A percentile compares a stretch with the other conserved stretches of the same genome.
phyloP scores from a whole-genome alignment of 2,797 vertebrate species.

The Alcedo atthis region DNA sequence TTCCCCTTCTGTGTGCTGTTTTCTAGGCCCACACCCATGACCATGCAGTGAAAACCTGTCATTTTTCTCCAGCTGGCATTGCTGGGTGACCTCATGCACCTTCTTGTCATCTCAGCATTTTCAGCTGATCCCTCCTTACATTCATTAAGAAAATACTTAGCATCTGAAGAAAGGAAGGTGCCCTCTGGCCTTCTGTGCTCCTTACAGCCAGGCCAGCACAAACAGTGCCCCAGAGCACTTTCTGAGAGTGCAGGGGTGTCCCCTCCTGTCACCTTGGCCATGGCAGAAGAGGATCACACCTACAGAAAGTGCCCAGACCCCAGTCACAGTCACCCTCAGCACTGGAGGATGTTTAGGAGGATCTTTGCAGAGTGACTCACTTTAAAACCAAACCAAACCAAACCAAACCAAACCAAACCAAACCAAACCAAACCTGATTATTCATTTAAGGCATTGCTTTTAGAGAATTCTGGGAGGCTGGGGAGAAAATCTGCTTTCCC shows the following conservation, averaged over 20 bases:
- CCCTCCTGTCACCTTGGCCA: neutral
- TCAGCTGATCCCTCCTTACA: slow-evolving; percentile 10
- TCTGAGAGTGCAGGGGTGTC: neutral
- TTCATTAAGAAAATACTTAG: slow-evolving; percentile 57
- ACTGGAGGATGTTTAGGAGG: neutral
- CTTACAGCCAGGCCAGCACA: neutral
- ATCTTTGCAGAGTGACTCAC: neutral
- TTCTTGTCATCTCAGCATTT: slow-evolving; percentile 37
- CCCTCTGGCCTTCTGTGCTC: neutral
- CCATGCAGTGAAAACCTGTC: neutral
- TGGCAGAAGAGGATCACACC: neutral
- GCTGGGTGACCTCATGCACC: slow-evolving; percentile 1
- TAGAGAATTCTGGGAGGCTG: neutral
- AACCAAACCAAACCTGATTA: neutral
- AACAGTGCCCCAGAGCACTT: neutral
- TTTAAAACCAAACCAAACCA: neutral
- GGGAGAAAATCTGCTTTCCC: neutral
- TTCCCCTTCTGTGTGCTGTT: neutral
- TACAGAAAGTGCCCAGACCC: neutral
- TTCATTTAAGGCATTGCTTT: neutral
- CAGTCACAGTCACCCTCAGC: neutral
- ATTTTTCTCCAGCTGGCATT: neutral
- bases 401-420: neutral
- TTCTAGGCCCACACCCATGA: neutral
- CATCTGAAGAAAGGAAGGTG: neutral